Conservation (phyloP, 2,113 vertebrate species). For the Sinocyclocheilus maitianheensis region DNA sequence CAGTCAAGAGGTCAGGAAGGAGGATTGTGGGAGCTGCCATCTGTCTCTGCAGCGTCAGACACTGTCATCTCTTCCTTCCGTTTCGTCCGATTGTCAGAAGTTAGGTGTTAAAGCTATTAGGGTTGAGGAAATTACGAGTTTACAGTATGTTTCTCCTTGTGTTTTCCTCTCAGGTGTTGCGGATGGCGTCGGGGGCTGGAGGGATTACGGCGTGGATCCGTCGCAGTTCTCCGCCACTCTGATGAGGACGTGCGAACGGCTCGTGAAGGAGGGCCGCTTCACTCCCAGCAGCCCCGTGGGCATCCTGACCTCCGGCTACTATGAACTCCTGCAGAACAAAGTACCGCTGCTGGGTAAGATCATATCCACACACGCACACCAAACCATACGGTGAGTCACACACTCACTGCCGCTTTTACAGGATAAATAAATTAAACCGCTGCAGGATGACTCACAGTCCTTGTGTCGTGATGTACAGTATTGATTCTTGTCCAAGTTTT, state of each 20-base stretch:
- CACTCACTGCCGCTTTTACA: no score
- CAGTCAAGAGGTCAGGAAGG: background rate
- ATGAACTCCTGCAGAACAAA: conserved; percentile 97
- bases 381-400: no score
- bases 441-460: no score
- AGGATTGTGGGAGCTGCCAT: background rate
- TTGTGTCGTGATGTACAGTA: no score
- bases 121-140: no score
- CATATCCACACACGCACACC: background rate
- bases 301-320: conserved; percentile 93
- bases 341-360: conserved; percentile 94
- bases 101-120: no score
- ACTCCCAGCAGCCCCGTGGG: conserved; percentile 91
- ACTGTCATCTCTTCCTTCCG: no score
- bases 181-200: conserved; percentile 97
- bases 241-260: conserved; percentile 94
- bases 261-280: conserved; percentile 96
- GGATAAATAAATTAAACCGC: no score
- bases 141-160: no score
- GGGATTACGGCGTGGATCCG: conserved; percentile 97
- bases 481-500: no score
- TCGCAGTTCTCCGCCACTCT: conserved; percentile 98
- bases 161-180: conserved; percentile 82
- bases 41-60: background rate
- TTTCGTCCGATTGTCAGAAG: no score